Conservation (phyloP, 2,113 vertebrate species). For the Etheostoma spectabile region DNA sequence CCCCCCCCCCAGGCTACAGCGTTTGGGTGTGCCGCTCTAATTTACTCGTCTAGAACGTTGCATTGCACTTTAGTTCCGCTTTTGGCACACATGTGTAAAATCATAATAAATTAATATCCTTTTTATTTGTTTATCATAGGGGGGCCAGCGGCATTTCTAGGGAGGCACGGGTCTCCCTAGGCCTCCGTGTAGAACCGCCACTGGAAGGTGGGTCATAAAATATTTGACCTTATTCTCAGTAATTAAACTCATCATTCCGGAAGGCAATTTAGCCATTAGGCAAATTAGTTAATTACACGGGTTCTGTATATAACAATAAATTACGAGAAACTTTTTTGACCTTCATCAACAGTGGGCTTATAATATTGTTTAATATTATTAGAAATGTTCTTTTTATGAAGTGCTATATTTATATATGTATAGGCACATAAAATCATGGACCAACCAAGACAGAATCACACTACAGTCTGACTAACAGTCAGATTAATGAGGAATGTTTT, state of each 20-base stretch:
- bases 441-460: background rate
- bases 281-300: background rate
- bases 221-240: background rate
- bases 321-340: background rate
- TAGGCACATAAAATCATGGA: background rate
- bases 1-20: too few species aligned
- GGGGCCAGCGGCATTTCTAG: too few species aligned
- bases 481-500: background rate
- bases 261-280: background rate
- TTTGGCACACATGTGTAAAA: too few species aligned
- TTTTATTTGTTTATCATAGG: too few species aligned
- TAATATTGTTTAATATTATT: background rate
- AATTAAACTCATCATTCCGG: background rate
- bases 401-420: background rate
- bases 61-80: too few species aligned
- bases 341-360: background rate
- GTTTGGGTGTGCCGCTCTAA: too few species aligned
- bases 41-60: too few species aligned
- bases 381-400: too few species aligned
- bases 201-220: background rate
- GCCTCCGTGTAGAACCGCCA: too few species aligned
- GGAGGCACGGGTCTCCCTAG: too few species aligned
- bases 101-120: too few species aligned
- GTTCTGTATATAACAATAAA: background rate
- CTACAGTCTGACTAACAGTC: background rate